Evolutionary conservation across 2,113 vertebrate species (phyloP).

Genomic region (Dicerorhinus sumatrensis): DNA sequence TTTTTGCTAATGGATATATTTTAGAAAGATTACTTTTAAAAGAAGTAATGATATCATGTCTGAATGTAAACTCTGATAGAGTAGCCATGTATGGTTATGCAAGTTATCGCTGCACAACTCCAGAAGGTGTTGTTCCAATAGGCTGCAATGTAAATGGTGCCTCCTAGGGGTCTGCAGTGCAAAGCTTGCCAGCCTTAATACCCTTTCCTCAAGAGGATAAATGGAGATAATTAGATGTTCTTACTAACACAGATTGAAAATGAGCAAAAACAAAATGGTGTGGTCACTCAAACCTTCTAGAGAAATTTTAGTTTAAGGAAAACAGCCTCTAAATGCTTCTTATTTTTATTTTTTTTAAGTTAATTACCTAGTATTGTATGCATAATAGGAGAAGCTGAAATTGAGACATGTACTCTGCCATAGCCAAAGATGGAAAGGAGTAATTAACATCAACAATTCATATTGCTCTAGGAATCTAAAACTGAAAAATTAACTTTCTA

Average conservation of each 20-base stretch:
- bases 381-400: not conserved
- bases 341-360: conserved; percentile 11
- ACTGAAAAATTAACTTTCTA: not conserved
- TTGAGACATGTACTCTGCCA: not conserved
- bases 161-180: no score
- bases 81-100: fast-evolving
- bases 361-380: not conserved
- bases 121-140: fast-evolving
- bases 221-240: not conserved
- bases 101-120: not conserved
- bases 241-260: not conserved
- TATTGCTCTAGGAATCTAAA: not conserved
- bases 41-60: not conserved
- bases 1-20: not conserved
- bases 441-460: not conserved
- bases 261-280: not conserved
- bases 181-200: not conserved
- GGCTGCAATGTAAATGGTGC: fast-evolving
- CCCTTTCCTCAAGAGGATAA: not conserved
- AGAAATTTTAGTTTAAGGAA: conserved; percentile 24
- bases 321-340: not conserved
- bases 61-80: not conserved
- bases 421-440: not conserved
- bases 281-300: not conserved
- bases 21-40: conserved; percentile 2